A percentile compares a stretch with the other conserved stretches of the same genome.
Conservation (phyloP, 2,797 vertebrate genomes). For the Arctocebus calabarensis region DNA sequence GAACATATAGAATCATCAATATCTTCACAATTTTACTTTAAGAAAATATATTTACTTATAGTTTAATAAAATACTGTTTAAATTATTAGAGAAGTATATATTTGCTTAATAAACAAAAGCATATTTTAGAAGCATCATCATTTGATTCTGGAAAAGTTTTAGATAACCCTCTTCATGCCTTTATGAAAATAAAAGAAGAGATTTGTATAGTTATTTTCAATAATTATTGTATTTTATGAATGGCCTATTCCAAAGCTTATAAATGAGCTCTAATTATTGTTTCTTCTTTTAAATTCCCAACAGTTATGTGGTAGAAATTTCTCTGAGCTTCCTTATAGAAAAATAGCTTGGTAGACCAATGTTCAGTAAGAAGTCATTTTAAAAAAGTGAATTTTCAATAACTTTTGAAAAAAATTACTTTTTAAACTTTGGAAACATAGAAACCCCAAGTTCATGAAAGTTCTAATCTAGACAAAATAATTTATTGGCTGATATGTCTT, state of each 20-base stretch:
- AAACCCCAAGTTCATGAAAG: neutral
- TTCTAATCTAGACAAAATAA: neutral
- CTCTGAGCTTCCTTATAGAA: conserved; percentile 30
- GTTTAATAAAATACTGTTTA: neutral
- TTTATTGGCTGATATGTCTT: neutral
- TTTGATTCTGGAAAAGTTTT: conserved; percentile 22
- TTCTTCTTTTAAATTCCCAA: conserved; percentile 51
- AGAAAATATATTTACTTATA: neutral
- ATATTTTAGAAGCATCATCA: neutral
- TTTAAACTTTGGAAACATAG: neutral
- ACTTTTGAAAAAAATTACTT: neutral
- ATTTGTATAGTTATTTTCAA: conserved; percentile 30
- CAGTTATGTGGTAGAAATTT: neutral
- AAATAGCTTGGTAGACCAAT: conserved; percentile 38
- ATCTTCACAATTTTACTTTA: conserved; percentile 34
- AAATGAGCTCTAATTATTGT: conserved; percentile 49
- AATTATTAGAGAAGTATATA: neutral
- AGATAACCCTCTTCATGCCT: neutral
- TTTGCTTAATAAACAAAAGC: neutral
- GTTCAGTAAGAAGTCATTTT: conserved; percentile 25
- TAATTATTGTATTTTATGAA: conserved; percentile 1
- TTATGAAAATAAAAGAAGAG: conserved; percentile 23
- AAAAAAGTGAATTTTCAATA: neutral
- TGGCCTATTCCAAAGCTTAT: conserved; percentile 31
- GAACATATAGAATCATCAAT: neutral